Evolutionary conservation across 2,888 invertebrate genomes (phyloP), one percentile per base, ranked within the genome.

Genomic region (Piscicola geometra): DNA sequence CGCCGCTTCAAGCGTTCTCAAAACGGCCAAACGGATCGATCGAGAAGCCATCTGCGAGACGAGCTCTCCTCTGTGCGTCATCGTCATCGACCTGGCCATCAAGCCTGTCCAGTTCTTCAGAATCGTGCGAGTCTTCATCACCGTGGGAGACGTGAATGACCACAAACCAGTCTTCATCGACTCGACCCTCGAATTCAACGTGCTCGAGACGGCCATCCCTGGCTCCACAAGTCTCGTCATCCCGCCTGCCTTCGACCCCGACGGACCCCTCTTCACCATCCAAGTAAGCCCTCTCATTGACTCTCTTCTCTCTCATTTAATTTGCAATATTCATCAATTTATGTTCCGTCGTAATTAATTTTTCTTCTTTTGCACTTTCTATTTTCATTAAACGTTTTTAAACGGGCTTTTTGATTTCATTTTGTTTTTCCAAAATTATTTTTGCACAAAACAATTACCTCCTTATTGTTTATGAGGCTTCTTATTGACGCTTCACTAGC

Each of bases 61-160:
- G 28, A 47, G 69, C n/a, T 28, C 50, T 9, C 52, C 68, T 15
- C 28, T 28, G 3, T 79, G 79, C 41, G 64, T 64, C 41, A 30
- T 78, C 41, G 72, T 52, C 9, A 56, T 76, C 5, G 78, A 78
- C 52, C 50, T 79, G 47, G 78, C 76, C 41, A 75, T 78, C 56
- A 68, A 73, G 64, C 78, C 78, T 28, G 74, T 67, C n/a, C 47
- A 70, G 32, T 76, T 67, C 74, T 70, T 79, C 69, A 60, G 73
- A 47, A 71, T 79, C 47, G 74, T 79, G 30, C 76, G 76, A 28
- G 77, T 77, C 21, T 33, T 69, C 25, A 70, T 79, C n/a, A 71
- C 71, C 47, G 70, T 79, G 18, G 56, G 68, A 12, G 79, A 79
- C 67, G 47, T 74, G 18, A 80, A 80, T 64, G 80, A 80, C 76